Evolutionary conservation across 2,113 vertebrate genomes (phyloP).

Genomic region (Hiodon tergisus): DNA sequence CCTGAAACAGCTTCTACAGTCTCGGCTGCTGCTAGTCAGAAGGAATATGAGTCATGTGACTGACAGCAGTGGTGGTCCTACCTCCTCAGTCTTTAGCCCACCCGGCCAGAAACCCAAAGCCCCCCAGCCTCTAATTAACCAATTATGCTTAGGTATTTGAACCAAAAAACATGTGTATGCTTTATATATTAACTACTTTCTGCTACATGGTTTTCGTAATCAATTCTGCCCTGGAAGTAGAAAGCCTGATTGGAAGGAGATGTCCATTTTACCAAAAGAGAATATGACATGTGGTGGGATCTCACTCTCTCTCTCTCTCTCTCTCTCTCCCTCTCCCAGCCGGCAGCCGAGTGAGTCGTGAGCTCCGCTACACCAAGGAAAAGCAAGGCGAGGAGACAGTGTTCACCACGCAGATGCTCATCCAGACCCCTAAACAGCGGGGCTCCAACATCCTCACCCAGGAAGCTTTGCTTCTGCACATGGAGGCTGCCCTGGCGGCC

Average conservation of each 20-base stretch:
- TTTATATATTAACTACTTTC: not conserved
- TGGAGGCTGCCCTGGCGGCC: constrained; percentile 84
- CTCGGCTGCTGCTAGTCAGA: not conserved
- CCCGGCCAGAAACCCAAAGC: not conserved
- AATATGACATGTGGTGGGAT: not conserved
- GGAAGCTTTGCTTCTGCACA: constrained; percentile 85
- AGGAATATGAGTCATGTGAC: not conserved
- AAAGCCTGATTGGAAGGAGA: not conserved
- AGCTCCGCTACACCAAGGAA: constrained; percentile 91
- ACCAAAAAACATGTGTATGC: not conserved
- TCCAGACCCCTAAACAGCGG: constrained; percentile 86
- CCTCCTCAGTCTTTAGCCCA: not conserved
- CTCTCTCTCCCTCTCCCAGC: constrained; percentile 52
- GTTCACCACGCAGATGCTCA: constrained; percentile 93
- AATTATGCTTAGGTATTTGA: not conserved
- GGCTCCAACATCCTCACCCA: constrained; percentile 84
- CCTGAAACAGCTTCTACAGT: not conserved
- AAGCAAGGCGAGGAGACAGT: constrained; percentile 92
- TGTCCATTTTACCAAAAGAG: not conserved
- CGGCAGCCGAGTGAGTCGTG: constrained; percentile 90
- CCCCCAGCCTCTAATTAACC: not conserved
- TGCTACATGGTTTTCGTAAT: not conserved
- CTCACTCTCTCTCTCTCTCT: not conserved
- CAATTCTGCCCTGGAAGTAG: not conserved
- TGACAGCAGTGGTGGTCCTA: not conserved